These are phyloP conservation scores for Aleiodes alternator DNA, from an alignment of 2,888 invertebrate genomes.

Conservation along the genomic window DNA sequence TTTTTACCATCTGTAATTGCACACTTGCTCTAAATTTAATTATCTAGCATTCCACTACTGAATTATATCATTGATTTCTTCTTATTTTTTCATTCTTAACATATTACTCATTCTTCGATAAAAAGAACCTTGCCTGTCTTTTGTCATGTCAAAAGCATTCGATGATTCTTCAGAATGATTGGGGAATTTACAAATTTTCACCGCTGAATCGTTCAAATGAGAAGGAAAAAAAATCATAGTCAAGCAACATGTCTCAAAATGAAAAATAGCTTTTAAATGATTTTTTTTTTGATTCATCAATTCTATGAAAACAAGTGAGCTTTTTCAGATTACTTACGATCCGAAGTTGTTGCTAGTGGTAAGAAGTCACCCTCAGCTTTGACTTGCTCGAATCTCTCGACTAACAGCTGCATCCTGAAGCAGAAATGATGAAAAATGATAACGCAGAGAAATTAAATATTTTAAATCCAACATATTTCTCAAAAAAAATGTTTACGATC, in stretches of 20 bases:
- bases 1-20: neutral
- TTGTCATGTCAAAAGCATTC: too few relatives aligned
- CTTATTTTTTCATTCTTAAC: neutral
- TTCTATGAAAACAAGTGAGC: neutral
- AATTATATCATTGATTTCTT: constrained; percentile 5
- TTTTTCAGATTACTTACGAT: constrained; percentile 66
- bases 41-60: neutral
- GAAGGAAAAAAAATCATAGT: too few relatives aligned
- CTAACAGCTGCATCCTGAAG: constrained; percentile 78
- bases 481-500: too few relatives aligned
- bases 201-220: too few relatives aligned
- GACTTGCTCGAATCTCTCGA: constrained; percentile 92
- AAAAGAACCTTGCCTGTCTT: neutral
- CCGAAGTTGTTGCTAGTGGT: constrained; percentile 80
- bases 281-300: neutral
- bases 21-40: constrained; percentile 1
- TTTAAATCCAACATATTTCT: neutral
- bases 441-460: constrained; percentile 1
- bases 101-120: neutral
- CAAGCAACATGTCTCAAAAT: too few relatives aligned
- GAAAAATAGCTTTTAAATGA: neutral
- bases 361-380: constrained; percentile 86
- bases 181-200: too few relatives aligned
- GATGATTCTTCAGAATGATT: too few relatives aligned
- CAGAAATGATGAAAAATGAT: constrained; percentile 39